Conservation (phyloP, 2,888 invertebrate genomes). For the Allophyes oxyacanthae region DNA sequence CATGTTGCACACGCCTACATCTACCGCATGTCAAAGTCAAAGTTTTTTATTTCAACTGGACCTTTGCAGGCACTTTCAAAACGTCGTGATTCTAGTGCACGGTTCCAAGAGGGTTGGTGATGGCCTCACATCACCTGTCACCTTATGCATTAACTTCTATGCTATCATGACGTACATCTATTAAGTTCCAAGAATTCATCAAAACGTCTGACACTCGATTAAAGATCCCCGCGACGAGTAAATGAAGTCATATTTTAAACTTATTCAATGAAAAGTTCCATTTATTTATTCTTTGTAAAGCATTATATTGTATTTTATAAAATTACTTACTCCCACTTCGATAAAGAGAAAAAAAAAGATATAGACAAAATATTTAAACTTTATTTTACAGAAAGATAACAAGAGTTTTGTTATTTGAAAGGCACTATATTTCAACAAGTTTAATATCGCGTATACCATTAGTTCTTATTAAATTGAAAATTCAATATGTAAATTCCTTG, state of each 20-base stretch:
- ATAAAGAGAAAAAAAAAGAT: constrained; percentile 2
- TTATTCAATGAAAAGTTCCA: not conserved
- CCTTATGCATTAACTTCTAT: constrained; percentile 3
- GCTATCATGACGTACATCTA: constrained; percentile 13
- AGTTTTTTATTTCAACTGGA: no score
- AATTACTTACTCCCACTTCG: not conserved
- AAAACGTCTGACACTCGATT: constrained; percentile 16
- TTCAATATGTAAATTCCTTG: no score
- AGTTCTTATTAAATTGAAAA: constrained; percentile 30
- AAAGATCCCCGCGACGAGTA: not conserved
- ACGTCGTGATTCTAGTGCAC: no score
- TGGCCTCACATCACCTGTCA: constrained; percentile 9
- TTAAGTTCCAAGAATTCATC: constrained; percentile 20
- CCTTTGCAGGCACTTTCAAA: no score
- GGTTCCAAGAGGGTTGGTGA: no score
- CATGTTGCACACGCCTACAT: no score
- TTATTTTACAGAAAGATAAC: constrained; percentile 14
- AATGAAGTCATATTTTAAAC: not conserved
- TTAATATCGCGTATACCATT: constrained; percentile 16
- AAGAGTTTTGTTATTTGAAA: constrained; percentile 29
- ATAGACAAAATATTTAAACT: constrained; percentile 2
- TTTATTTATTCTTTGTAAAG: not conserved
- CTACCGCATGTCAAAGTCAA: no score
- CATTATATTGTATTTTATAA: constrained; percentile 9
- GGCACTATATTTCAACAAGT: constrained; percentile 18